Percentiles rank a stretch among this genome's conserved stretches.
Evolutionary conservation across 2,888 invertebrate genomes (phyloP).

Genomic region (Andrena dorsata): DNA sequence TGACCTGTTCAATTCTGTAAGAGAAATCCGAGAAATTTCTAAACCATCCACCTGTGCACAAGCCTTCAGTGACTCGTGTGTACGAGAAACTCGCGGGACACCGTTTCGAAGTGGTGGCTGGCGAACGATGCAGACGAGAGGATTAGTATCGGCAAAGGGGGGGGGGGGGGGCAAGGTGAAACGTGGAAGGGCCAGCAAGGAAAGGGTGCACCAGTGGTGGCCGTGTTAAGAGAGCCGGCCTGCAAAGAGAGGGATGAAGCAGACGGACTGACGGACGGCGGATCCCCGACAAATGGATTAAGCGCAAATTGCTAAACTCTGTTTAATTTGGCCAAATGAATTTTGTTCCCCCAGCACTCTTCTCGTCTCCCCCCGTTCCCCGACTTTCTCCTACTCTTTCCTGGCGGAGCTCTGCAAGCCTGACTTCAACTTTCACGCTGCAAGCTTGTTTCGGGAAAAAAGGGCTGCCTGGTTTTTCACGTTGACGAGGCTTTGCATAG

Average conservation of each 20-base stretch:
- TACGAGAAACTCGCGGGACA: slow-evolving; percentile 38
- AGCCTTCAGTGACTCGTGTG: background rate
- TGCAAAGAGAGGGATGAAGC: slow-evolving; percentile 48
- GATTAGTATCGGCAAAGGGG: slow-evolving; percentile 45
- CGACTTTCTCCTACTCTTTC: background rate
- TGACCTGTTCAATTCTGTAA: too few species aligned
- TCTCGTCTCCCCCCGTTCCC: background rate
- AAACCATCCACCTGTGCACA: too few species aligned
- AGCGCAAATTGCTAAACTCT: slow-evolving; percentile 83
- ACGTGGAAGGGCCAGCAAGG: slow-evolving; percentile 46
- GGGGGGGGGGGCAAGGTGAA: slow-evolving; percentile 30
- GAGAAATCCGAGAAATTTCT: too few species aligned
- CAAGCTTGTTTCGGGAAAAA: slow-evolving; percentile 15
- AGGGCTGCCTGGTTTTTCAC: background rate
- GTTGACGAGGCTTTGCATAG: background rate
- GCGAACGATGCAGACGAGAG: slow-evolving; percentile 32
- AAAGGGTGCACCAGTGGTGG: slow-evolving; percentile 58
- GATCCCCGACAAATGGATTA: slow-evolving; percentile 82
- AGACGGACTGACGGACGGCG: slow-evolving; percentile 71
- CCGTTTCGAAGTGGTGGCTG: slow-evolving; percentile 41
- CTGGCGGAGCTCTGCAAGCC: background rate
- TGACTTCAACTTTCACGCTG: background rate
- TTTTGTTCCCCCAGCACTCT: slow-evolving; percentile 65
- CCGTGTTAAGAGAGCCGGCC: slow-evolving; percentile 47
- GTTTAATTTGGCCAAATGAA: slow-evolving; percentile 83